These are phyloP conservation scores for Bombus ignitus DNA, from an alignment of 1,140 invertebrate genomes.

Conservation along the genomic window DNA sequence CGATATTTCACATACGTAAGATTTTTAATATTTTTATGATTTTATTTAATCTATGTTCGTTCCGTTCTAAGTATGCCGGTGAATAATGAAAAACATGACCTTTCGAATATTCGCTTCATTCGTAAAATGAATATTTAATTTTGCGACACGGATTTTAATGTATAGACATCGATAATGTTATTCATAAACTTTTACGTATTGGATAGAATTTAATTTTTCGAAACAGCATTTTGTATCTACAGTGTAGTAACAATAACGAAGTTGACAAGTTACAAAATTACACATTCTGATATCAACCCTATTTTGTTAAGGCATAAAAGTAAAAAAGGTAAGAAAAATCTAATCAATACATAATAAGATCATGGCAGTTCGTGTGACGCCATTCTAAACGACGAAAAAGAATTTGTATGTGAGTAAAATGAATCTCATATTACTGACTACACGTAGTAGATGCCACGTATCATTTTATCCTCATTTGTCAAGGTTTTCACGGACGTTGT, in stretches of 20 bases:
- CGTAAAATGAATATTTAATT: constrained; percentile 50
- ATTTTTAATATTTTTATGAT: background rate
- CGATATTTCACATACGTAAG: background rate
- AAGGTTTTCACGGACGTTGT: constrained; percentile 38
- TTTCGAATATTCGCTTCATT: constrained; percentile 48
- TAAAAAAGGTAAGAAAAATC: background rate
- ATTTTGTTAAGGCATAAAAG: background rate
- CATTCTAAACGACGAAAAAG: background rate
- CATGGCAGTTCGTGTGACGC: background rate
- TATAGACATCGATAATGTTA: constrained; percentile 6
- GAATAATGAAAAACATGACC: background rate
- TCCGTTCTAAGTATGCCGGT: background rate
- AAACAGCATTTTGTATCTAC: background rate
- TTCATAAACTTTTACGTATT: constrained; percentile 12
- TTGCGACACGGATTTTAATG: background rate
- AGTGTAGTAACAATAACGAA: too few relatives aligned
- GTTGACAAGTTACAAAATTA: background rate
- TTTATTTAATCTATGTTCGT: background rate
- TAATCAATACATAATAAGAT: background rate
- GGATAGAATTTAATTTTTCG: background rate
- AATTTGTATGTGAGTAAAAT: background rate
- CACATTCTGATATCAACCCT: background rate
- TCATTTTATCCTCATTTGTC: constrained; percentile 17
- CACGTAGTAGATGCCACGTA: background rate
- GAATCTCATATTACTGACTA: background rate